These are phyloP conservation scores for Cataglyphis rosenhaueri DNA, from an alignment of 2,888 invertebrate species.

Conservation along the genomic window DNA sequence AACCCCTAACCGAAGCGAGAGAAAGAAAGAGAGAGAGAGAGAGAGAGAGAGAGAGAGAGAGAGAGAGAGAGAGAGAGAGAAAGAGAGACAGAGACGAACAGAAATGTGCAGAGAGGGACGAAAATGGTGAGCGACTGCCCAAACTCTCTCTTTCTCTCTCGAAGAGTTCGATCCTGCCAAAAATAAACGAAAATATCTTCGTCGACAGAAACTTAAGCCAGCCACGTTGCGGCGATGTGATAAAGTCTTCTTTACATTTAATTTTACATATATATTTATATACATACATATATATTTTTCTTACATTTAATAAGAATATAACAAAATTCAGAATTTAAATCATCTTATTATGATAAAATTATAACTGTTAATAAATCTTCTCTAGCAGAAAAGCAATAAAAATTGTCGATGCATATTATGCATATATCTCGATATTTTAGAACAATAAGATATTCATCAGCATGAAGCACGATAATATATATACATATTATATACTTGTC, in stretches of 20 bases:
- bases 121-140: slow-evolving; percentile 73
- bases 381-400: neutral
- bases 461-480: neutral
- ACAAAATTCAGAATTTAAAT: neutral
- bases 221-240: slow-evolving; percentile 70
- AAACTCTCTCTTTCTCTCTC: slow-evolving; percentile 58
- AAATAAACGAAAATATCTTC: slow-evolving; percentile 79
- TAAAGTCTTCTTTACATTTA: slow-evolving; percentile 79
- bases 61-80: slow-evolving; percentile 28
- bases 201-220: slow-evolving; percentile 78
- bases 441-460: neutral
- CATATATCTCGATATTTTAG: neutral
- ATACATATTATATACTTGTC: neutral
- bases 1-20: slow-evolving; percentile 66
- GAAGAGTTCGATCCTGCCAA: slow-evolving; percentile 54
- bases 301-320: neutral
- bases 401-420: neutral
- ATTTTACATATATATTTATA: slow-evolving; percentile 52
- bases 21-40: slow-evolving; percentile 14
- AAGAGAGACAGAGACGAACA: slow-evolving; percentile 43
- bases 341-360: neutral
- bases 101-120: slow-evolving; percentile 62
- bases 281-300: slow-evolving; percentile 49
- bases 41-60: too few relatives aligned
- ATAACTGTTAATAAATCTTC: neutral